These are phyloP conservation scores for Passer montanus DNA, from an alignment of 2,113 vertebrate genomes.

Conservation along the genomic window DNA sequence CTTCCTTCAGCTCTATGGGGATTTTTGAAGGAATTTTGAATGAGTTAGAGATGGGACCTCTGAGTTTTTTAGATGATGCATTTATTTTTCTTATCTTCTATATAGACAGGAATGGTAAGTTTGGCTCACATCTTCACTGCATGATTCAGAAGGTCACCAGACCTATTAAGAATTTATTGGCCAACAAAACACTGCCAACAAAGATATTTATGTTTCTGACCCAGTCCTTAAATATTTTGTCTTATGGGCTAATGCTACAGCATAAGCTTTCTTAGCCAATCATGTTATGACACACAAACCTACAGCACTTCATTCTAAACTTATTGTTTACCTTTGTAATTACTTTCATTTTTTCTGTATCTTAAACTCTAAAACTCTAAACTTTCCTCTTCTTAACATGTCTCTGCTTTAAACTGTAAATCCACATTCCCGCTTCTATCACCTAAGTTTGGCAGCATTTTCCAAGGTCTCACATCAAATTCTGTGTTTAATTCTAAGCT, in stretches of 20 bases:
- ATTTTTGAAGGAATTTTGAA: neutral
- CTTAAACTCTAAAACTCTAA: neutral
- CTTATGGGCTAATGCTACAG: neutral
- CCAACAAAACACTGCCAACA: neutral
- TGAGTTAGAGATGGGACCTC: neutral
- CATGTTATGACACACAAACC: neutral
- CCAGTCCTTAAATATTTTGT: neutral
- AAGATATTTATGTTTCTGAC: neutral
- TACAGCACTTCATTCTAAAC: neutral
- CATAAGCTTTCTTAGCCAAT: neutral
- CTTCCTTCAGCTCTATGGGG: neutral
- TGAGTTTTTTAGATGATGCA: neutral
- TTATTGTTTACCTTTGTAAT: neutral
- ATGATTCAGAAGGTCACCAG: neutral
- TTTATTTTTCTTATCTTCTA: neutral
- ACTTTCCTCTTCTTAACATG: neutral
- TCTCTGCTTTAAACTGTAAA: neutral
- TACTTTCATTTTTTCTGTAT: neutral
- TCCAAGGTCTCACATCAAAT: neutral
- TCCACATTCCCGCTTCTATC: neutral
- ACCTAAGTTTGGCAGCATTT: neutral
- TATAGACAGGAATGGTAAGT: neutral
- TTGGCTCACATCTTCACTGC: neutral
- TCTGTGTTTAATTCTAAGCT: neutral
- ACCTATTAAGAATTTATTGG: neutral